Percentiles rank a stretch among this genome's conserved stretches.
Evolutionary conservation across 1,140 invertebrate species (phyloP).

Genomic region (Hycleus phaleratus): DNA sequence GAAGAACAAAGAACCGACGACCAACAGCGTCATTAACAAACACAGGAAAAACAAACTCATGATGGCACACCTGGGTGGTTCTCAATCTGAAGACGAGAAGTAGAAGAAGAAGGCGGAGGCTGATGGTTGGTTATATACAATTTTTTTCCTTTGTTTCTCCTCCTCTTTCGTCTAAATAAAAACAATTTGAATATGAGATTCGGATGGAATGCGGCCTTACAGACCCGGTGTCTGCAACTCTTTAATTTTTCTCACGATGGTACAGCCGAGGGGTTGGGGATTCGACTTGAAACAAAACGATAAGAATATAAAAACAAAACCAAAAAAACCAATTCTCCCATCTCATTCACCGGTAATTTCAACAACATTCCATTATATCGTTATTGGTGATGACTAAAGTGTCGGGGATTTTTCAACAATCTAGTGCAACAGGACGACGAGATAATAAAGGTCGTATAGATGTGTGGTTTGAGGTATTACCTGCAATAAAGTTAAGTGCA

Average conservation of each 20-base stretch:
- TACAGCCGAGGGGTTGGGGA: too few species aligned
- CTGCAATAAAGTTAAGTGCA: conserved; percentile 38
- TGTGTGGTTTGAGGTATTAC: conserved; percentile 24
- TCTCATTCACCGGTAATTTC: too few species aligned
- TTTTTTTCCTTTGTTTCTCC: neutral
- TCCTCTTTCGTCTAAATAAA: neutral
- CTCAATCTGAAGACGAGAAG: neutral
- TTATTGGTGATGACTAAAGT: too few species aligned
- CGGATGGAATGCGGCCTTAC: neutral
- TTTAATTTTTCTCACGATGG: too few species aligned
- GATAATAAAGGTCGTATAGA: neutral
- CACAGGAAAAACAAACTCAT: conserved; percentile 39
- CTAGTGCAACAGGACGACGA: neutral
- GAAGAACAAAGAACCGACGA: conserved; percentile 34
- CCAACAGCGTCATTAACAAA: conserved; percentile 38
- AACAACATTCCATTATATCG: too few species aligned
- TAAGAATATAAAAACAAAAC: too few species aligned
- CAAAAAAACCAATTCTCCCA: too few species aligned
- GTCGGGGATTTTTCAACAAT: too few species aligned
- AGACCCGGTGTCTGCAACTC: neutral
- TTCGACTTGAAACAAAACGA: too few species aligned
- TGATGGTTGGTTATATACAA: neutral
- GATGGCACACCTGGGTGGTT: conserved; percentile 40
- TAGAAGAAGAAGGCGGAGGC: too few species aligned
- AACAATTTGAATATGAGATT: neutral